A percentile compares a stretch with the other conserved stretches of the same genome.
Evolutionary conservation across 1,140 invertebrate species (phyloP).

Genomic region (Brachionus manjavacas): DNA sequence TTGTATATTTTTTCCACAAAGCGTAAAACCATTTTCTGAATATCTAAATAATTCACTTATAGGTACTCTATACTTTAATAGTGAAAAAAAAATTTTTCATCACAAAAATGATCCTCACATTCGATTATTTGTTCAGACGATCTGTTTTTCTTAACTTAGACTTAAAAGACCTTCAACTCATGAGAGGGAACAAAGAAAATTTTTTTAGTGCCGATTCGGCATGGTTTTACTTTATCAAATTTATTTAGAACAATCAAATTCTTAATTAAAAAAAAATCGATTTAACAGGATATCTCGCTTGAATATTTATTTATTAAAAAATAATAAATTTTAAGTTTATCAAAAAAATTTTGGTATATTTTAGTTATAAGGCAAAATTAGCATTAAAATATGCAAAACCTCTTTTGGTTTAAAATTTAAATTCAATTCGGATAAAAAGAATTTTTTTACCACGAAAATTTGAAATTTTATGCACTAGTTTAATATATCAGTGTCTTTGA

Average conservation of each 20-base stretch:
- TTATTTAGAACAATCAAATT: not conserved
- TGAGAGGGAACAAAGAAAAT: not conserved
- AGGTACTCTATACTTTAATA: too few species aligned
- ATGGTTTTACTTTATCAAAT: not conserved
- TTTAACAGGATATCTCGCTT: not conserved
- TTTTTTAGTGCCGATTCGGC: not conserved
- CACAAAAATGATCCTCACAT: too few species aligned
- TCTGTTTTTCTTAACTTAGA: too few species aligned
- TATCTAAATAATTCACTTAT: not conserved
- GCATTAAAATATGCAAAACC: too few species aligned
- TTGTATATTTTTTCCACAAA: not conserved
- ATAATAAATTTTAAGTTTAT: not conserved
- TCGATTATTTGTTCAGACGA: too few species aligned
- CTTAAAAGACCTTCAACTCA: not conserved
- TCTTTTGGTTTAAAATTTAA: too few species aligned
- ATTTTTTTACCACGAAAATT: too few species aligned
- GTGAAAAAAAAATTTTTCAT: too few species aligned
- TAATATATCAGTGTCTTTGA: too few species aligned
- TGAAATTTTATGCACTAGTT: too few species aligned
- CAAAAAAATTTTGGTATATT: not conserved
- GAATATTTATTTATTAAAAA: not conserved
- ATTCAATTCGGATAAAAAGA: too few species aligned
- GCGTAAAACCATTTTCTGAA: not conserved
- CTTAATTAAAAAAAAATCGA: not conserved
- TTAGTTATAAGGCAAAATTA: too few species aligned